A percentile compares a stretch with the other conserved stretches of the same genome.
Conservation (phyloP, 1,140 invertebrate genomes). For the Zophobas atratus region DNA sequence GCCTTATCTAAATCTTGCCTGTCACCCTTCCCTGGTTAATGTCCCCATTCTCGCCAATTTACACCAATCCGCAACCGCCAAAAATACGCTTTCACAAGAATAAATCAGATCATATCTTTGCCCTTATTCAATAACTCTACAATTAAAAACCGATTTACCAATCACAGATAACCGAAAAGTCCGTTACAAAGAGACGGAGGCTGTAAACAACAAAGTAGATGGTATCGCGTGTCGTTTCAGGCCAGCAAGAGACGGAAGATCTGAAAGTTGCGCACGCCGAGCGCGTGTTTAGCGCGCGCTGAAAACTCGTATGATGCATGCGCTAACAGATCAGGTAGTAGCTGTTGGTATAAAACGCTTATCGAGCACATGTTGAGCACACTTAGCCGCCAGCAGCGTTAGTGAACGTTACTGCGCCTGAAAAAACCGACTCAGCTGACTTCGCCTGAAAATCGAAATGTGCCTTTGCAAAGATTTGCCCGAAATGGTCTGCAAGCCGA, state of each 20-base stretch:
- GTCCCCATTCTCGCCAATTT: too few relatives aligned
- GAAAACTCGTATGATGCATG: slow-evolving; percentile 46
- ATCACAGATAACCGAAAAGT: slow-evolving; percentile 5
- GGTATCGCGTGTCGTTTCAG: slow-evolving; percentile 31
- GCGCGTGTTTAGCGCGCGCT: slow-evolving; percentile 61
- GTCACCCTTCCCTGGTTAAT: too few relatives aligned
- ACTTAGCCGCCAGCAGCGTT: slow-evolving; percentile 3
- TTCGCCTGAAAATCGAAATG: slow-evolving; percentile 46
- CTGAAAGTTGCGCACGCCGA: slow-evolving; percentile 52
- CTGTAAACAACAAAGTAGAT: not conserved
- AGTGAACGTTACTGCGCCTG: slow-evolving; percentile 1
- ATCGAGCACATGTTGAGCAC: slow-evolving; percentile 54
- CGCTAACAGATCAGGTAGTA: slow-evolving; percentile 34
- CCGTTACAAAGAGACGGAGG: slow-evolving; percentile 22
- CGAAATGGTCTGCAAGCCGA: slow-evolving; percentile 49
- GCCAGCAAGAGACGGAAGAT: slow-evolving; percentile 30
- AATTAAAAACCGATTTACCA: slow-evolving; percentile 8
- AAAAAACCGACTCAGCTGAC: too few relatives aligned
- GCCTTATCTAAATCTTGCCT: too few relatives aligned
- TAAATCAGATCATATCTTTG: not conserved
- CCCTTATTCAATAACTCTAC: not conserved
- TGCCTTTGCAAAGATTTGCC: slow-evolving; percentile 54
- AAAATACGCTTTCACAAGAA: not conserved
- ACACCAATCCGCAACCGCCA: too few relatives aligned
- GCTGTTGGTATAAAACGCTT: slow-evolving; percentile 55